Conservation (phyloP, 2,888 invertebrate species). For the Ectemnius continuus region DNA sequence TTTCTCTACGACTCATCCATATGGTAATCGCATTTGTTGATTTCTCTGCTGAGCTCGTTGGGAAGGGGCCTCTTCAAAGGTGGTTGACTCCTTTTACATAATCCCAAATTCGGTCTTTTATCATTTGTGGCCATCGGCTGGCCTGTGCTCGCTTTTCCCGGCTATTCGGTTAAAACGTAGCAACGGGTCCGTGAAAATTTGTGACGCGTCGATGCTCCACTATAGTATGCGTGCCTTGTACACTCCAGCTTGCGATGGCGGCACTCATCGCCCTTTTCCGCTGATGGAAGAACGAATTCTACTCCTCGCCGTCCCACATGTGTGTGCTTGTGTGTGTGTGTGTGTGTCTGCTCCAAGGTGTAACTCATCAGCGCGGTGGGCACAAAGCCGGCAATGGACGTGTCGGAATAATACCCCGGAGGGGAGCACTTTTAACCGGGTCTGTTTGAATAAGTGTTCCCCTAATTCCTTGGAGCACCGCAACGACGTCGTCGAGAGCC, state of each 20-base stretch:
- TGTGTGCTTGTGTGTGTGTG: not conserved
- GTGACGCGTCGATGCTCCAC: constrained; percentile 29
- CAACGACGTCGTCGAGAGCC: constrained; percentile 50
- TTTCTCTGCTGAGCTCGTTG: not conserved
- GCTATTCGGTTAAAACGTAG: constrained; percentile 20
- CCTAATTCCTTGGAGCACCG: constrained; percentile 61
- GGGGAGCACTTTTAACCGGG: constrained; percentile 54
- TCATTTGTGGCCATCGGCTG: not conserved
- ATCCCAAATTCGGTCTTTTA: not conserved
- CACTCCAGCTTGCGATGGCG: no score
- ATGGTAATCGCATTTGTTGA: not conserved
- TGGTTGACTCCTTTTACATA: not conserved
- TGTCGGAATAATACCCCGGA: constrained; percentile 33
- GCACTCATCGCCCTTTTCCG: constrained; percentile 15
- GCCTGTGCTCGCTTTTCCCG: constrained; percentile 22
- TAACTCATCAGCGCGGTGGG: constrained; percentile 46
- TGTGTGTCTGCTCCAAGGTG: constrained; percentile 17
- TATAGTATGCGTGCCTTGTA: no score
- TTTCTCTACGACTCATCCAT: constrained; percentile 6
- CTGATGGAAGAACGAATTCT: constrained; percentile 16
- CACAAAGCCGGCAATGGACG: constrained; percentile 49
- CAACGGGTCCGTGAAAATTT: constrained; percentile 29
- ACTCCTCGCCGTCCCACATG: constrained; percentile 16
- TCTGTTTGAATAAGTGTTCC: constrained; percentile 63
- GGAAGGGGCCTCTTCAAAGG: no score